These are phyloP conservation scores for Megathymus violae DNA, from an alignment of 1,140 invertebrate species.

Conservation along the genomic window DNA sequence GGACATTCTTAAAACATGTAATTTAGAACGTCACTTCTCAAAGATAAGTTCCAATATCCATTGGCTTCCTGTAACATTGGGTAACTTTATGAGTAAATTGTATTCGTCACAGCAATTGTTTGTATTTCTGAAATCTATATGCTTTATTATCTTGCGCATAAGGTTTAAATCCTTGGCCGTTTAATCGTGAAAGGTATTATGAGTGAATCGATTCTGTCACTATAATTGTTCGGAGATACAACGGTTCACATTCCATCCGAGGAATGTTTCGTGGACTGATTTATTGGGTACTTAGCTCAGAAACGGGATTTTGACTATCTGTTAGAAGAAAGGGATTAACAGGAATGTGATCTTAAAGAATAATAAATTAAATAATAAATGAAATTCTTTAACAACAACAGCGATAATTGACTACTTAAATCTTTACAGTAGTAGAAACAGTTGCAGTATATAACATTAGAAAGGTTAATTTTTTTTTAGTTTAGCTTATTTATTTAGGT, in stretches of 20 bases:
- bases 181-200: constrained; percentile 6
- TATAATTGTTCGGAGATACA: constrained; percentile 43
- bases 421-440: too few species aligned
- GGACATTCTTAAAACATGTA: not conserved
- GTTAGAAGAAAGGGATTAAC: constrained; percentile 20
- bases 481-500: too few species aligned
- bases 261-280: constrained; percentile 45
- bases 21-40: not conserved
- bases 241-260: constrained; percentile 45
- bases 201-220: constrained; percentile 32
- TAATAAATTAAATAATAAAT: constrained; percentile 26
- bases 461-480: too few species aligned
- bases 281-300: constrained; percentile 38
- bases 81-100: constrained; percentile 12
- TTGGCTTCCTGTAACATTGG: not conserved
- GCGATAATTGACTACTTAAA: constrained; percentile 8
- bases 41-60: not conserved
- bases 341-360: constrained; percentile 23
- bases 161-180: constrained; percentile 10
- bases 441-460: too few species aligned
- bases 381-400: constrained; percentile 5
- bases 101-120: constrained; percentile 11
- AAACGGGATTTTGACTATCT: constrained; percentile 30
- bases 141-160: not conserved
- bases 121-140: not conserved